Percentiles rank a stretch among this genome's conserved stretches.
These are phyloP conservation scores for Disparrhopalites patrizii DNA, from an alignment of 2,888 invertebrate genomes.

Conservation along the genomic window DNA sequence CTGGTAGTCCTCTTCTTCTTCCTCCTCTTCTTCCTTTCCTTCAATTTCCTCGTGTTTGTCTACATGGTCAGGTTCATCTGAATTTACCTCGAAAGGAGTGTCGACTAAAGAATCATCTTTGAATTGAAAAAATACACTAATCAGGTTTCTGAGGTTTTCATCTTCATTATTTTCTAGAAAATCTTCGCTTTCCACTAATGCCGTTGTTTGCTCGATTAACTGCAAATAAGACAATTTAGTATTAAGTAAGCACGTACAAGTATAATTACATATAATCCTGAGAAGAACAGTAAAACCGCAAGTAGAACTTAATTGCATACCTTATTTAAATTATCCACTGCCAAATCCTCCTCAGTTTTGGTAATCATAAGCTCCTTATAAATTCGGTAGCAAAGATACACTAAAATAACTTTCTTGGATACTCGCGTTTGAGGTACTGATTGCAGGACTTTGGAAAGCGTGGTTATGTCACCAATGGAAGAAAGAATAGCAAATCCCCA, in stretches of 20 bases:
- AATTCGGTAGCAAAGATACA: slow-evolving; percentile 3
- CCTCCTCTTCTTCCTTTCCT: not conserved
- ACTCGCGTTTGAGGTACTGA: slow-evolving; percentile 9
- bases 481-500: slow-evolving; percentile 57
- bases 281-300: too few relatives aligned
- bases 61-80: not conserved
- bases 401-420: slow-evolving; percentile 3
- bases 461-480: slow-evolving; percentile 52
- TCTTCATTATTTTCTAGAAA: not conserved
- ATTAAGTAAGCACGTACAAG: too few relatives aligned
- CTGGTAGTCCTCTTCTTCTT: slow-evolving; percentile 7
- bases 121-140: slow-evolving; percentile 4
- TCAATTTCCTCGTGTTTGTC: not conserved
- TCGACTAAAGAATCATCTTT: not conserved
- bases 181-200: not conserved
- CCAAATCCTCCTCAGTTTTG: slow-evolving; percentile 13
- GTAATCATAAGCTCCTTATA: not conserved
- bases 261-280: not conserved
- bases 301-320: too few relatives aligned
- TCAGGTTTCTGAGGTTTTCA: not conserved
- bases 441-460: slow-evolving; percentile 51
- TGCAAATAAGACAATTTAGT: not conserved
- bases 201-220: not conserved
- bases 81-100: too few relatives aligned
- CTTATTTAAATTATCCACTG: not conserved